Percentiles rank a stretch among this genome's conserved stretches.
phyloP scores from a whole-genome alignment of 2,113 vertebrate genomes.

The Onychostruthus taczanowskii region DNA sequence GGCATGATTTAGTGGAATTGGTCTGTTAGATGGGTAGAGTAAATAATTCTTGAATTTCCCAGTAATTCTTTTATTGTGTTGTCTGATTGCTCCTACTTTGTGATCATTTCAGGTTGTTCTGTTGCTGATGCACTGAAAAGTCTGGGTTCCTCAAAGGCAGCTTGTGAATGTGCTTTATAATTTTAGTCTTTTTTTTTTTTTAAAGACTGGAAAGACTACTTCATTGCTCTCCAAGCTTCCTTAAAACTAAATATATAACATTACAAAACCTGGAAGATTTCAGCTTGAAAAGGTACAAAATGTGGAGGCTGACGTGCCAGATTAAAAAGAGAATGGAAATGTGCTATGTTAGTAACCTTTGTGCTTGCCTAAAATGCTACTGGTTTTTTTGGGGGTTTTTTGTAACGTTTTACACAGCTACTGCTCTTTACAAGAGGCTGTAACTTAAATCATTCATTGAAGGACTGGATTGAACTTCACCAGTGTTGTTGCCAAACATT shows the following conservation, averaged over 20 bases:
- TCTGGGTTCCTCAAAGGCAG: neutral
- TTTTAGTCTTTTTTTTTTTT: neutral
- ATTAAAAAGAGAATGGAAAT: neutral
- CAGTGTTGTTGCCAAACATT: neutral
- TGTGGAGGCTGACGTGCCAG: neutral
- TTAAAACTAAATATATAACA: neutral
- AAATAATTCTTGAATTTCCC: neutral
- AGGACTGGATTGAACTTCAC: neutral
- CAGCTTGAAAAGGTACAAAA: neutral
- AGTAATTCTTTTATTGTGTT: neutral
- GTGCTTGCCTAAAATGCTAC: neutral
- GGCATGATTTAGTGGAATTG: neutral
- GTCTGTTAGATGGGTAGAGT: neutral
- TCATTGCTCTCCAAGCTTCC: neutral
- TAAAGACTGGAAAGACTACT: neutral
- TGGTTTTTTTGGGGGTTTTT: neutral
- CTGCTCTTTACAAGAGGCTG: neutral
- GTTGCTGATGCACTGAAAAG: neutral
- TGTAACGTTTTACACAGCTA: neutral
- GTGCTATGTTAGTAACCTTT: neutral
- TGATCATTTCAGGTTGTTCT: neutral
- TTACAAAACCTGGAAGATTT: neutral
- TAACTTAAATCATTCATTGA: neutral
- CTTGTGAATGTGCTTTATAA: neutral
- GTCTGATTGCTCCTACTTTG: neutral